Evolutionary conservation across 2,113 vertebrate species (phyloP), one percentile per base, ranked within the genome.

Genomic region (Gasterosteus aculeatus): DNA sequence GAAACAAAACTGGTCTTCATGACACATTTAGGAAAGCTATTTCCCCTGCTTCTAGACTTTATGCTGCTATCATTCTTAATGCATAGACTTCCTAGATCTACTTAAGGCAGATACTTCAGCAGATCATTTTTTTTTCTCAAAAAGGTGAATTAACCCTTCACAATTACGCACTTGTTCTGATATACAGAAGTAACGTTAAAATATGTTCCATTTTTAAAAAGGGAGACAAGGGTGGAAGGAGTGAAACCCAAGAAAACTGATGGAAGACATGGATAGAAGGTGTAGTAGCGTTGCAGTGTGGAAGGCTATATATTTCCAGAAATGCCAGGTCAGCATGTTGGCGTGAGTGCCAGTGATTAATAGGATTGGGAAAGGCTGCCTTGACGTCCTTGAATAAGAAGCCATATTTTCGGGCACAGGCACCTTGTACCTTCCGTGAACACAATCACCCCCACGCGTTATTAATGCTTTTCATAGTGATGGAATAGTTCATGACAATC

Each of bases 291-390:
- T 9, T 64, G 65, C 44, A 18, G 76, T 67, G 51, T 60, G 49
- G 33, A 67, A 69, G 51, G 69, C 22, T 60, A 72, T 90, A 85
- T 86, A 85, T 89, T 84, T 69, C 58, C 74, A 75, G 56, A 78
- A 75, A 80, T 78, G 85, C 89, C 31, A 54, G 66, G 82, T 87
- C 89, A 93, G 88, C 89, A 65, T 35, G 33, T 63, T 61, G 73
- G 59, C 60, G 63, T 81, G 81, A 67, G 62, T 82, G 72, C 66
- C 65, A 18, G 26, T 89, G 85, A 93, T 92, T 84, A 88, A 91
- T 80, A 84, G 84, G 62, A 49, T 66, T 41, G 70, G 15, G 82
- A 84, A 75, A 60, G 78, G 72, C 82, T 81, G 68, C 78, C 85
- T 75, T 44, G 38, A 42, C 18, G 70, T 84, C 35, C 63, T 80